Base-by-base conservation (phyloP, 92 coral and sea anemone genomes). In the Zoanthus gigantus region DNA sequence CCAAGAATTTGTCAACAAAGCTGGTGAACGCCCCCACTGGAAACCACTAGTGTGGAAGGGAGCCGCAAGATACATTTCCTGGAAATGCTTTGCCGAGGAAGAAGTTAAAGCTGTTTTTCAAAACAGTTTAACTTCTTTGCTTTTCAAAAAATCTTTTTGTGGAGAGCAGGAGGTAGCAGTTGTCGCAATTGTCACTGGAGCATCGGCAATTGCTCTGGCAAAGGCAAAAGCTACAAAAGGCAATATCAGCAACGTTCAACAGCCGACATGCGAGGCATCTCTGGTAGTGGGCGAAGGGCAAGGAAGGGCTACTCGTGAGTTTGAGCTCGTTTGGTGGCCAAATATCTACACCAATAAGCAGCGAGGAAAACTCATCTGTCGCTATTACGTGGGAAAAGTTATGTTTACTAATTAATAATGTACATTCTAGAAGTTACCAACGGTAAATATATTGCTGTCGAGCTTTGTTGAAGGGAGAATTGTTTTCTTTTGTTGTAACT, bases 181-280 rank as follows among this genome's bases (percentile, higher is more conserved):
- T 44, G 65, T 66, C 15, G 50, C 72, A 60, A 61, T 31, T 42
- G 45, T 13, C 42, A 69, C 67, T 6, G 87, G 77, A n/a, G 32
- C 47, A n/a, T 68, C 71, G 31, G 92, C 89, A 8, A 90, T 90
- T 18, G 89, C 92, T 56, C 87, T 77, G 16, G 92, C 92, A 29
- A 85, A 90, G 46, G 89, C 92, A 46, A 77, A 77, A 57, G 87
- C 81, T 18, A 61, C 29, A 61, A 16, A 61, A 4, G 28, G 68
- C 68, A 61, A 61, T 61, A 61, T 0, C 68, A 68, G 86, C 53
- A 31, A n/a, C 8, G 8, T 11, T 30, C 18, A 10, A 48, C 72
- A 37, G 10, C 89, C 89, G 17, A 90, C 86, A 11, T 76, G 89
- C 88, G 42, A 79, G 67, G 80, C 89, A 53, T 78, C 89, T 15